Conservation (phyloP, 2,113 vertebrate genomes). For the Axis porcinus region DNA sequence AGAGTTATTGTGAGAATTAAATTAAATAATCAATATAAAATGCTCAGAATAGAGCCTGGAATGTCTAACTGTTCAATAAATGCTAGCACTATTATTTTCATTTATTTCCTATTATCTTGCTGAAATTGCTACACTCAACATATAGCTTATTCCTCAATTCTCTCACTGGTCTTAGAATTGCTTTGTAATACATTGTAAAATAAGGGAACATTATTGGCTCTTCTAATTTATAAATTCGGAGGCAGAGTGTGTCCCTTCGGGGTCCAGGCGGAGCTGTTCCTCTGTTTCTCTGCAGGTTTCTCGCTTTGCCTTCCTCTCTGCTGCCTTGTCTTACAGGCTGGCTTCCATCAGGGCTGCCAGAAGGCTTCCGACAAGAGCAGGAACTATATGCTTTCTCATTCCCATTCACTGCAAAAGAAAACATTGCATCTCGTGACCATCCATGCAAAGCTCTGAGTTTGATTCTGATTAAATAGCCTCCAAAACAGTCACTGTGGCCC, state of each 20-base stretch:
- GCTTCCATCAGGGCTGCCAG: neutral
- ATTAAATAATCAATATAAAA: conserved; percentile 3
- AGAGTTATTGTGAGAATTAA: neutral
- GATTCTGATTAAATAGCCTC: neutral
- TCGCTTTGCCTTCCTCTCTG: neutral
- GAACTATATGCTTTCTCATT: neutral
- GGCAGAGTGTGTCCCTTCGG: neutral
- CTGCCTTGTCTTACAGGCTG: neutral
- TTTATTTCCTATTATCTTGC: conserved; percentile 12
- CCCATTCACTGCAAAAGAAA: neutral
- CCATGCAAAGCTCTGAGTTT: neutral
- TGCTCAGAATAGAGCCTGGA: neutral
- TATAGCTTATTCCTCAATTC: neutral
- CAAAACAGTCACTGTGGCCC: neutral
- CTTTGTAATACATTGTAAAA: neutral
- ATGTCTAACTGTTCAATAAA: neutral
- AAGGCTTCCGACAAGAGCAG: neutral
- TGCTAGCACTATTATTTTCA: neutral
- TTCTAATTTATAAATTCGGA: neutral
- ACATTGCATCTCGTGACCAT: neutral
- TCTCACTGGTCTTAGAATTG: neutral
- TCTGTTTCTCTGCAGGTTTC: neutral
- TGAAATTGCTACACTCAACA: neutral
- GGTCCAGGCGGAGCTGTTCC: neutral
- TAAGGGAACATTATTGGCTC: neutral